Evolutionary conservation across 2,888 invertebrate species (phyloP).

Genomic region (Nomada ferruginata): DNA sequence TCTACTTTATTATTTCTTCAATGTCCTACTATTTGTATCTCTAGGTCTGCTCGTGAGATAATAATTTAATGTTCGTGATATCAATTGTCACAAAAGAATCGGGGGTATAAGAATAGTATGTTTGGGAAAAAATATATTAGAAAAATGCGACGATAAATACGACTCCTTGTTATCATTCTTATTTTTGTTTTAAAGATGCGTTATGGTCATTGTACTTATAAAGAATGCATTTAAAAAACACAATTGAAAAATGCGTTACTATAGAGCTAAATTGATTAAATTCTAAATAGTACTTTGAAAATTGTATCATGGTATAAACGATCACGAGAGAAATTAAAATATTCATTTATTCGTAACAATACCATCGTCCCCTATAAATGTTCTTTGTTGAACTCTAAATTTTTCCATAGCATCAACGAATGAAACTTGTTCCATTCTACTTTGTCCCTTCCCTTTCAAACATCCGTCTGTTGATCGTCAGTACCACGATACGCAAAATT

Average conservation of each 20-base stretch:
- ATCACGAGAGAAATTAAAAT: conserved; percentile 59
- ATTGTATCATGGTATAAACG: conserved; percentile 72
- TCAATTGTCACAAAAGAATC: conserved; percentile 26
- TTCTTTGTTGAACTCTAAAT: conserved; percentile 3
- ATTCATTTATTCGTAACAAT: conserved; percentile 52
- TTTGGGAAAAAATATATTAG: conserved; percentile 29
- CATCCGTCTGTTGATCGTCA: conserved; percentile 61
- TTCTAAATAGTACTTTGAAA: conserved; percentile 79
- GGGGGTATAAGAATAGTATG: conserved; percentile 25
- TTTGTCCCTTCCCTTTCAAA: not conserved
- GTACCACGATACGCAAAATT: conserved; percentile 75
- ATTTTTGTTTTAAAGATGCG: not conserved
- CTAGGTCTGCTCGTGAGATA: conserved; percentile 9
- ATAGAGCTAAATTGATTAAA: conserved; percentile 79
- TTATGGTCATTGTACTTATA: conserved; percentile 65
- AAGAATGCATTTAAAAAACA: conserved; percentile 72
- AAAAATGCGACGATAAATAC: conserved; percentile 24
- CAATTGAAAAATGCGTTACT: conserved; percentile 78
- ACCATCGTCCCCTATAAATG: conserved; percentile 4
- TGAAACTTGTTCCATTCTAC: not conserved
- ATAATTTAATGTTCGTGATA: not conserved
- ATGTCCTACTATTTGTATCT: conserved; percentile 52
- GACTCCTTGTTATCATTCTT: not conserved
- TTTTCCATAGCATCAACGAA: not conserved
- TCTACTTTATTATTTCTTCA: conserved; percentile 34